Evolutionary conservation across 2,888 invertebrate species (phyloP).

Genomic region (Parelbella ahira): DNA sequence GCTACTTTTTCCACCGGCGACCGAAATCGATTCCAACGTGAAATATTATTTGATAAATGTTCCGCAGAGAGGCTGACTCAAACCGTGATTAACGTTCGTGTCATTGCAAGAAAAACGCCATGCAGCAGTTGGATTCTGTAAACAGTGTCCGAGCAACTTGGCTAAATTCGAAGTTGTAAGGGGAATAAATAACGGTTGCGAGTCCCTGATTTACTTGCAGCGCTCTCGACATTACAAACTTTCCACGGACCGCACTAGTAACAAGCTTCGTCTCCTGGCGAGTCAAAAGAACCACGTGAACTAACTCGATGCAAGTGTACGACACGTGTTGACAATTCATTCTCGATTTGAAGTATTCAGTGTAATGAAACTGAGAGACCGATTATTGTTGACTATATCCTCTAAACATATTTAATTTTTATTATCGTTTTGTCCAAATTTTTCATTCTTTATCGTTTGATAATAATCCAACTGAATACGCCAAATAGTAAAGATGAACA

Average conservation of each 20-base stretch:
- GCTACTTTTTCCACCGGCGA: slow-evolving; percentile 19
- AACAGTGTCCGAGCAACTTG: slow-evolving; percentile 12
- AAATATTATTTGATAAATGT: slow-evolving; percentile 25
- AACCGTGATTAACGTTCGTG: slow-evolving; percentile 21
- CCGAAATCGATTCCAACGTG: slow-evolving; percentile 19
- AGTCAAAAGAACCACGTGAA: background rate
- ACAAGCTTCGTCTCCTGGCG: background rate
- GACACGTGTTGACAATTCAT: too few relatives aligned
- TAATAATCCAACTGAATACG: too few relatives aligned
- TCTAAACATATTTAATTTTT: too few relatives aligned
- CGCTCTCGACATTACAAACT: slow-evolving; percentile 3
- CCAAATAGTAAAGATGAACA: too few relatives aligned
- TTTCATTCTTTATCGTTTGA: too few relatives aligned
- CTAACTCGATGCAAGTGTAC: too few relatives aligned
- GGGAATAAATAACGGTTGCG: slow-evolving; percentile 13
- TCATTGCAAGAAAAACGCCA: slow-evolving; percentile 7
- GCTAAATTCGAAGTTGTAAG: slow-evolving; percentile 15
- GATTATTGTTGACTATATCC: too few relatives aligned
- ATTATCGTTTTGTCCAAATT: too few relatives aligned
- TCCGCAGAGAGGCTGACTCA: slow-evolving; percentile 16
- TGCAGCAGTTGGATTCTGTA: slow-evolving; percentile 5
- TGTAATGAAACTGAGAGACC: too few relatives aligned
- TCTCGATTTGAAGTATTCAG: too few relatives aligned
- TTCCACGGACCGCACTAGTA: slow-evolving; percentile 2
- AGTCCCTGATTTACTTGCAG: slow-evolving; percentile 16